phyloP scores from a whole-genome alignment of 35 echinoderm and acorn worm genomes.

The Apostichopus japonicus region DNA sequence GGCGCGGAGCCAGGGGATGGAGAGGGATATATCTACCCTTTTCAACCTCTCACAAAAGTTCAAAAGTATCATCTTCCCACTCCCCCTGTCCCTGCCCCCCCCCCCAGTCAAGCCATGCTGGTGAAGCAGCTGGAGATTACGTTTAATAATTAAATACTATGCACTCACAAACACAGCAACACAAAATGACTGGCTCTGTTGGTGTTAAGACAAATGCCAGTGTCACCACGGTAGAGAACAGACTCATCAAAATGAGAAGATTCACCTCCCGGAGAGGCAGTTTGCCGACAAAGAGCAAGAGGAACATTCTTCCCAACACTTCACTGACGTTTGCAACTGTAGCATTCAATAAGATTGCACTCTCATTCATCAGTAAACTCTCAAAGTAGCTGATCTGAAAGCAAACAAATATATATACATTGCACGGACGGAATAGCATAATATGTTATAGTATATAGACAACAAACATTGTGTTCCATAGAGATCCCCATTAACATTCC shows the following conservation, averaged over 20 bases:
- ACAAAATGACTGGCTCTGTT: not conserved
- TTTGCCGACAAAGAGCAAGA: not conserved
- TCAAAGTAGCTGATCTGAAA: not conserved
- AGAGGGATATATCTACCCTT: too few relatives aligned
- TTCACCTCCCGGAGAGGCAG: not conserved
- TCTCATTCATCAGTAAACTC: not conserved
- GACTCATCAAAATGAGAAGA: not conserved
- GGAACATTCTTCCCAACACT: not conserved
- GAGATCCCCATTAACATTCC: too few relatives aligned
- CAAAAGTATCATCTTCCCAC: too few relatives aligned
- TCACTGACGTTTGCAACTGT: not conserved
- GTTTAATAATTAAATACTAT: not conserved
- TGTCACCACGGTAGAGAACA: slow-evolving; percentile 10
- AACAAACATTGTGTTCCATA: too few relatives aligned
- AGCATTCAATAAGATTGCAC: not conserved
- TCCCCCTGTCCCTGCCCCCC: too few relatives aligned
- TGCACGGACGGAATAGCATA: too few relatives aligned
- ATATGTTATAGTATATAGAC: too few relatives aligned
- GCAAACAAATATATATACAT: not conserved
- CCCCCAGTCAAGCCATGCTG: too few relatives aligned
- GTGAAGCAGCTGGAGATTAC: not conserved
- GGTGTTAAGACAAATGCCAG: not conserved
- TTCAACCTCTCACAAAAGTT: too few relatives aligned
- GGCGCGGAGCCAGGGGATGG: too few relatives aligned
- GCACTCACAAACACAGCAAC: slow-evolving; percentile 1